Base-by-base conservation (phyloP, 2,113 vertebrate species). In the Apteryx mantelli region DNA sequence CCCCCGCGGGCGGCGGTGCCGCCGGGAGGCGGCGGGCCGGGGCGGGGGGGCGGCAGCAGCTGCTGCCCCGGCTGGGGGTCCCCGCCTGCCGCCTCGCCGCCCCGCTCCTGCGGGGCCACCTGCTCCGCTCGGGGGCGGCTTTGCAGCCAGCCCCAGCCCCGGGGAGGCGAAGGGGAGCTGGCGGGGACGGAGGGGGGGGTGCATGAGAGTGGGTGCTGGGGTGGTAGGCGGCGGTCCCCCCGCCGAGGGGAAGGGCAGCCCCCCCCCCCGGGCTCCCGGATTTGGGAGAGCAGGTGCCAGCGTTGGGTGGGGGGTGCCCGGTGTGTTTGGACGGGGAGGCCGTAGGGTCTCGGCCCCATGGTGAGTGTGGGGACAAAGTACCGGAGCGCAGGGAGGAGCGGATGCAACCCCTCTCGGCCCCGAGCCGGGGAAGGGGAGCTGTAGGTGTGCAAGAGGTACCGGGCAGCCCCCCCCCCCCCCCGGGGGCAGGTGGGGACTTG, bases 1-100 rank as follows among this genome's bases (percentile, higher is more conserved):
- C 97, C 97, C 97, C 96, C 46, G 94, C 93, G 95, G 86, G 93
- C 92, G 96, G 89, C 86, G 91, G 86, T 85, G 93, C 71, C 61
- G 34, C 53, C 30, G 44, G 44, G 92, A 73, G 50, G 55, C 55
- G 76, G 18, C 28, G 22, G 52, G 42, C 68, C 18, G 42, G 13
- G 5, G 46, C 46, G n/a, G 40, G 36, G n/a, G 2, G 19, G 55
- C 15, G 34, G 53, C 17, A 5, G 9, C 42, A 3, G 52, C 36
- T 38, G 56, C 7, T 19, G 46, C 68, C 32, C 46, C 11, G 25
- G 53, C 46, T 16, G 28, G 36, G 16, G 22, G 71, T 58, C 60
- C 15, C 36, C 11, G 18, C 1, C 50, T 21, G 70, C 44, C n/a
- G 38, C 44, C 44, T 5, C 44, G 44, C 44, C 44, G 44, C 44